These are phyloP conservation scores for Arothron firmamentum DNA, from an alignment of 2,113 vertebrate species.

Conservation along the genomic window DNA sequence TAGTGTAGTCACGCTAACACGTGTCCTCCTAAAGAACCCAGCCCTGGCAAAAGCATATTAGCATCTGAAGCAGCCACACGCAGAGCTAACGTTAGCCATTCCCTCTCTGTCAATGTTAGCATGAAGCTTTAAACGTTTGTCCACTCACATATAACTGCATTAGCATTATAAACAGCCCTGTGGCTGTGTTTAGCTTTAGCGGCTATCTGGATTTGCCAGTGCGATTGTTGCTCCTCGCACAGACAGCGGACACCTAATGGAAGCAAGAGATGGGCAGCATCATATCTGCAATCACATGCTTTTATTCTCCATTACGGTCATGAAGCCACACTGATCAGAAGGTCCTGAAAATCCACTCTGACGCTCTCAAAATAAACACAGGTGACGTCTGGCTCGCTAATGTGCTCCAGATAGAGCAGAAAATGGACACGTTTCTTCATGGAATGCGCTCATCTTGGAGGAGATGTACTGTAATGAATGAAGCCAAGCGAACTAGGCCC, in stretches of 20 bases:
- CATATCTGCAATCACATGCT: slow-evolving; percentile 39
- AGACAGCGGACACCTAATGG: slow-evolving; percentile 30
- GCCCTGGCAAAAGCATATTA: no score
- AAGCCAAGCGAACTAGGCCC: slow-evolving; percentile 14
- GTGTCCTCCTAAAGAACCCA: no score
- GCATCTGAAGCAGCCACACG: no score
- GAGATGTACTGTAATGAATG: slow-evolving; percentile 23
- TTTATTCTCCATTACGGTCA: slow-evolving; percentile 44
- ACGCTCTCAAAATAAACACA: slow-evolving; percentile 26
- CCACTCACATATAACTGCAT: no score
- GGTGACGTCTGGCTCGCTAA: not conserved
- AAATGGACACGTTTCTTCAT: not conserved
- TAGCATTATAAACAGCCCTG: no score
- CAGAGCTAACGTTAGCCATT: no score
- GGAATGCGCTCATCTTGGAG: not conserved
- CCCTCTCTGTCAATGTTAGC: no score
- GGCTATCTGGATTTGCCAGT: not conserved
- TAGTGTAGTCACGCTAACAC: no score
- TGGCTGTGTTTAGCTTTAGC: not conserved
- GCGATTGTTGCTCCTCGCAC: slow-evolving; percentile 14
- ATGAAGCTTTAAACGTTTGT: no score
- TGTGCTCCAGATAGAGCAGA: not conserved
- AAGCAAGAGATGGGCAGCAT: slow-evolving; percentile 31
- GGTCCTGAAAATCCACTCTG: slow-evolving; percentile 23
- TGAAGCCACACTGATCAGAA: slow-evolving; percentile 33